Evolutionary conservation across 2,888 invertebrate genomes (phyloP), one percentile per base, ranked within the genome.

Genomic region (Heliconius ethilla): DNA sequence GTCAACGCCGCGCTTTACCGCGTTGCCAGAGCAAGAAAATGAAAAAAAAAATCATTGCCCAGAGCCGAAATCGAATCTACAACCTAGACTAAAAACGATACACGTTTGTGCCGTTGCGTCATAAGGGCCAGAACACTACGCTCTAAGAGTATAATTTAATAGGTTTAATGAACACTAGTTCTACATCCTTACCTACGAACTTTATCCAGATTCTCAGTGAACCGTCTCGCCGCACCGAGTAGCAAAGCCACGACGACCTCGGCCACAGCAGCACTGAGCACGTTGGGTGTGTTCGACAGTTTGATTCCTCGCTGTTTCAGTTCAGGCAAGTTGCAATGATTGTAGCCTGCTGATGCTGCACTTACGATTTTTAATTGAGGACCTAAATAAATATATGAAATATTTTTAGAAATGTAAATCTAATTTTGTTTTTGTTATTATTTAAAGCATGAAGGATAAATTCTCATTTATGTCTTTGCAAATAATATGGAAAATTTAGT

Each of bases 271-370:
- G 95, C 93, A 73, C 96, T 96, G 33, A 98, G 90, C 0, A 98
- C 97, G 59, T 95, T 94, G 0, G 98, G 98, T 0, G 98, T 98
- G 88, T 98, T 97, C 0, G 98, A 97, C 10, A 99, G 93, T 80
- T 96, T 96, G 84, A 99, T 97, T 37, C 96, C 96, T 45, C 97
- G 95, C 66, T 95, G 94, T 87, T 96, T 97, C 45, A 98, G 94
- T 88, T 97, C 98, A 0, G 95, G 92, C 9, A 97, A 86, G 87
- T 98, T 97, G 81, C 99, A 96, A 85, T 97, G 97, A 89, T 99
- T 98, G 88, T 97, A 96, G 29, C 99, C 99, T 0, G 98, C 98
- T 1, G 98, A 98, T 95, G 97, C 97, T 1, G 98, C 97, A 0
- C 96, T 96, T 9, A 99, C 95, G 0, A 97, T 95, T 89, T 97